Conservation (phyloP, 2,113 vertebrate genomes). For the Erpornis zantholeuca region DNA sequence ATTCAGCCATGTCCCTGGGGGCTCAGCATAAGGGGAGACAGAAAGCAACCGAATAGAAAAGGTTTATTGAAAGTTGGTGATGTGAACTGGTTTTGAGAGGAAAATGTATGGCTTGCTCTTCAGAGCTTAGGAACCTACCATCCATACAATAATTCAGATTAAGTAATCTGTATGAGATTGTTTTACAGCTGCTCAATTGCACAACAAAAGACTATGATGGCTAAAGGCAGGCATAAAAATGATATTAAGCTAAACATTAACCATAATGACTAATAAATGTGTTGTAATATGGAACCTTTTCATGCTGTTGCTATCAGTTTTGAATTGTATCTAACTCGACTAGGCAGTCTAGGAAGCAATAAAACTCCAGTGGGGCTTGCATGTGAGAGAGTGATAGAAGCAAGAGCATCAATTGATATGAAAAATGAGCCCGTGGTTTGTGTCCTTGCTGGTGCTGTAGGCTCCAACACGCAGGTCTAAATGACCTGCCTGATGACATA, state of each 20-base stretch:
- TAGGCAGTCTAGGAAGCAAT: conserved; percentile 30
- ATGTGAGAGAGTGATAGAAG: conserved; percentile 16
- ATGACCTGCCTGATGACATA: background rate
- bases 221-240: conserved; percentile 43
- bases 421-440: background rate
- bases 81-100: background rate
- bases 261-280: conserved; percentile 56
- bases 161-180: conserved; percentile 38
- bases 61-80: background rate
- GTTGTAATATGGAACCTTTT: conserved; percentile 33
- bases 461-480: background rate
- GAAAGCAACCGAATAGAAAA: background rate
- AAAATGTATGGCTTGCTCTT: background rate
- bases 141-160: conserved; percentile 6
- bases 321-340: conserved; percentile 20
- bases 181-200: conserved; percentile 53
- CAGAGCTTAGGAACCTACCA: background rate
- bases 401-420: background rate
- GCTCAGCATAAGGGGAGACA: background rate
- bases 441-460: background rate
- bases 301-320: background rate
- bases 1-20: background rate
- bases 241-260: conserved; percentile 59
- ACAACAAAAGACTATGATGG: conserved; percentile 39
- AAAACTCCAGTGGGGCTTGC: background rate